Evolutionary conservation across 2,113 vertebrate genomes (phyloP), one percentile per base, ranked within the genome.

Genomic region (Hippoglossus stenolepis): DNA sequence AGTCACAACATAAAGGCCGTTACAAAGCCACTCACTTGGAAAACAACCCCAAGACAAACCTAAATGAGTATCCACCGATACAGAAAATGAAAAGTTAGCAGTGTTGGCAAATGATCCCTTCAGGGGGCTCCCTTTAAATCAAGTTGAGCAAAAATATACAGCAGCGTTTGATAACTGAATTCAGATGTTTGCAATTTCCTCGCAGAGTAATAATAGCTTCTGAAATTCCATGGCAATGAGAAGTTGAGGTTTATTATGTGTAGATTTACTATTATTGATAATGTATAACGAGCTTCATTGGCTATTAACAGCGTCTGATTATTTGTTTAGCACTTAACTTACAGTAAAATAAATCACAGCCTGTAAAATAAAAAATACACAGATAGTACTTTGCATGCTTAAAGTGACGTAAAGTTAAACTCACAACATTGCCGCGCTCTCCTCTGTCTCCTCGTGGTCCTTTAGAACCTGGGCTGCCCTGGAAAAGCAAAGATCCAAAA

Each of bases 401-500:
- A 35, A 66, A 68, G 31, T 24, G 57, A 73, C 59, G 49, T 56
- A 20, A 15, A n/a, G 13, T 65, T 59, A 62, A 3, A 96, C 96
- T 98, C 94, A 99, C 97, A 85, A 94, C 5, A 5, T 94, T 91
- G 72, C 98, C 98, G 13, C 75, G 80, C 70, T 95, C 90, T 75
- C 98, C 98, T 90, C 97, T 95, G 87, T 99, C 97, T 84, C 98
- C 98, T 93, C 97, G 94, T 63, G 97, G 95, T 79, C 98, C 98
- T 92, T 97, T 99, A 77, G 95, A 91, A 0, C 98, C 98, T 70
- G 97, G 96, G 65, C 95, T 93, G 64, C 98, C 98, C 98, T 99
- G 92, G 80, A 94, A 93, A 70, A 80, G 87, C 6, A 66, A 78
- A 49, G 45, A 82, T 69, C 68, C 82, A 85, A 57, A 85, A 74